phyloP scores from a whole-genome alignment of 1,140 invertebrate genomes.

The Drosophila kanapiae region DNA sequence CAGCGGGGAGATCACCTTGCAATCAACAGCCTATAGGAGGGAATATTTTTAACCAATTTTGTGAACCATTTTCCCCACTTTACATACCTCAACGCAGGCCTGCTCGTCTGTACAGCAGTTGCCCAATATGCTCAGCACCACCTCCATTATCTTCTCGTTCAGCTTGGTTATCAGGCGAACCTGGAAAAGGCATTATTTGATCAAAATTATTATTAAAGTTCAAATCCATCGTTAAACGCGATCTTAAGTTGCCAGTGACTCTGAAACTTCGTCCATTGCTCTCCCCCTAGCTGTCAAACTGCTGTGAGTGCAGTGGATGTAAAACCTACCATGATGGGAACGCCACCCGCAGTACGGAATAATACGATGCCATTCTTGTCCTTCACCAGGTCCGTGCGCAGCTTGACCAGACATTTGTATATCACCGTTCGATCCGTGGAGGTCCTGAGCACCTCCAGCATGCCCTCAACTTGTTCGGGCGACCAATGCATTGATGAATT shows the following conservation, averaged over 20 bases:
- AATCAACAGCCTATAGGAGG: constrained; percentile 65
- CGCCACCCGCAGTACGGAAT: constrained; percentile 74
- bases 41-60: no score
- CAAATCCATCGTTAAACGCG: not conserved
- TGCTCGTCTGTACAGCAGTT: constrained; percentile 86
- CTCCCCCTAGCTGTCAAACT: no score
- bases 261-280: constrained; percentile 8
- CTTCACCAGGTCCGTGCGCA: constrained; percentile 82
- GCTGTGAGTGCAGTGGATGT: constrained; percentile 6
- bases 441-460: constrained; percentile 73
- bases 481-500: constrained; percentile 59
- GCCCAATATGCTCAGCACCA: constrained; percentile 86
- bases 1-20: constrained; percentile 69
- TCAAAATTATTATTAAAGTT: constrained; percentile 6
- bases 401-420: constrained; percentile 78
- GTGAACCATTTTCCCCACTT: no score
- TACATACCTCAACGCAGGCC: constrained; percentile 67
- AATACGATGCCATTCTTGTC: constrained; percentile 79
- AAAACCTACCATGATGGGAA: constrained; percentile 72
- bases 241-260: constrained; percentile 9
- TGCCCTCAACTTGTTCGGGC: constrained; percentile 61
- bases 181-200: constrained; percentile 19
- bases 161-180: constrained; percentile 69
- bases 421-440: constrained; percentile 79
- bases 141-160: constrained; percentile 85